phyloP scores from a whole-genome alignment of 2,113 vertebrate genomes.

The Eleginops maclovinus region DNA sequence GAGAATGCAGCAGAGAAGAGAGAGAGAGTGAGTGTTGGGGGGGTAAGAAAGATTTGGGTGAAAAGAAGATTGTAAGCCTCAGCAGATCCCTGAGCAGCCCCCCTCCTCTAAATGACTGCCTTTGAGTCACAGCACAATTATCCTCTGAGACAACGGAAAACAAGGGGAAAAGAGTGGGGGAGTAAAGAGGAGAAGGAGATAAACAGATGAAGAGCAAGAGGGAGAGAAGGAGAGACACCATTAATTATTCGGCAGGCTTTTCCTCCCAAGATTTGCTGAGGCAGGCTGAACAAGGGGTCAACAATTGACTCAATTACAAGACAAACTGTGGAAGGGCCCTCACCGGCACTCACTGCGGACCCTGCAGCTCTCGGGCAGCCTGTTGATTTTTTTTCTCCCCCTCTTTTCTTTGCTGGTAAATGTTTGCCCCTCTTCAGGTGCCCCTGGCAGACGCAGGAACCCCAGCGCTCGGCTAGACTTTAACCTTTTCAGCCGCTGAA shows the following conservation, averaged over 20 bases:
- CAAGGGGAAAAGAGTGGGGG: conserved; percentile 31
- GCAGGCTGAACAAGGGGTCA: conserved; percentile 85
- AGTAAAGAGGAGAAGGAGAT: conserved; percentile 69
- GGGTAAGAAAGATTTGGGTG: conserved; percentile 75
- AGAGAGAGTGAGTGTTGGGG: conserved; percentile 51
- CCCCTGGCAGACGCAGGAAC: conserved; percentile 76
- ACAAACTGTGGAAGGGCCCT: conserved; percentile 88
- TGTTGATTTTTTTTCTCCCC: conserved; percentile 73
- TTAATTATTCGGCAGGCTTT: conserved; percentile 81
- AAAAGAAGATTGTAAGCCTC: conserved; percentile 84
- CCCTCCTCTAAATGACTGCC: conserved; percentile 76
- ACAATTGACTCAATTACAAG: conserved; percentile 92
- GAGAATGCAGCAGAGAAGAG: conserved; percentile 73
- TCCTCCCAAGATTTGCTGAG: conserved; percentile 70
- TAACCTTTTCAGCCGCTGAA: conserved; percentile 81
- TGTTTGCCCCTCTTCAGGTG: conserved; percentile 86
- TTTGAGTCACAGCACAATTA: conserved; percentile 83
- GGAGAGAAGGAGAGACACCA: conserved; percentile 67
- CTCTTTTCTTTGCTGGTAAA: conserved; percentile 80
- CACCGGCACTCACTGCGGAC: conserved; percentile 79
- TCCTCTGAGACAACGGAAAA: conserved; percentile 73
- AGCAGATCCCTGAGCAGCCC: conserved; percentile 72
- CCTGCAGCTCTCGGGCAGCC: conserved; percentile 76
- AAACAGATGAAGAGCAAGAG: conserved; percentile 67
- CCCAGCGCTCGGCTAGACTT: conserved; percentile 72